Percentiles rank a stretch among this genome's conserved stretches.
phyloP scores from a whole-genome alignment of 1,140 invertebrate genomes.

The Drosophila tristis region DNA sequence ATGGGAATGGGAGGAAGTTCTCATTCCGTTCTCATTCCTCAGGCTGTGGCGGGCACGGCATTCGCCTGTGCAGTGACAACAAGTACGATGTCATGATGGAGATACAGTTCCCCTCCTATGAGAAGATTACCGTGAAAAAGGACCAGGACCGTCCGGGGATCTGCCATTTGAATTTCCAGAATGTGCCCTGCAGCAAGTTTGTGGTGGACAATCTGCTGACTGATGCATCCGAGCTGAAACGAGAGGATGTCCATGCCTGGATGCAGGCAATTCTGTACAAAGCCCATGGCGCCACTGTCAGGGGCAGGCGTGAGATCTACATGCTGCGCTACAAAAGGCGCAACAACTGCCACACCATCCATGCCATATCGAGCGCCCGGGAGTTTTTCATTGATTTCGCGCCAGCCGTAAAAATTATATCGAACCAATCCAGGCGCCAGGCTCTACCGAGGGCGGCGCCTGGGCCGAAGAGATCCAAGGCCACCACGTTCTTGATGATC shows the following conservation, averaged over 20 bases:
- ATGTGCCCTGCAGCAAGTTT: neutral
- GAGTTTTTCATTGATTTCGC: conserved; percentile 58
- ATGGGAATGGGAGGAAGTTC: neutral
- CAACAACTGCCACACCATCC: conserved; percentile 42
- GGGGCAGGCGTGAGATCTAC: conserved; percentile 1
- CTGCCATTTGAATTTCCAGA: conserved; percentile 47
- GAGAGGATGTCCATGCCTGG: conserved; percentile 33
- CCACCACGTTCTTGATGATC: conserved; percentile 43
- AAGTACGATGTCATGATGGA: conserved; percentile 59
- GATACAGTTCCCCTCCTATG: conserved; percentile 39
- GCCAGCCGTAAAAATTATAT: conserved; percentile 48
- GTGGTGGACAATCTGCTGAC: conserved; percentile 16
- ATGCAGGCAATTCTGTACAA: conserved; percentile 30
- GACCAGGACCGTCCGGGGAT: conserved; percentile 48
- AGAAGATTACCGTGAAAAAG: conserved; percentile 17
- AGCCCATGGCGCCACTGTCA: conserved; percentile 6
- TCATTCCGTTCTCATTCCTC: neutral
- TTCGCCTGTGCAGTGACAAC: conserved; percentile 31
- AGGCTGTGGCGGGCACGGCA: conserved; percentile 49
- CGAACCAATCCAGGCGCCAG: conserved; percentile 8
- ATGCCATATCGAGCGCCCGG: conserved; percentile 7
- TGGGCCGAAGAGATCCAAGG: conserved; percentile 6
- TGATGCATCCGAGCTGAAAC: conserved; percentile 15
- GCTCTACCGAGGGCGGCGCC: conserved; percentile 35
- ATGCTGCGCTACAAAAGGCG: conserved; percentile 24